Base-by-base conservation (phyloP, 1,140 invertebrate species). In the Metopolophium dirhodum region DNA sequence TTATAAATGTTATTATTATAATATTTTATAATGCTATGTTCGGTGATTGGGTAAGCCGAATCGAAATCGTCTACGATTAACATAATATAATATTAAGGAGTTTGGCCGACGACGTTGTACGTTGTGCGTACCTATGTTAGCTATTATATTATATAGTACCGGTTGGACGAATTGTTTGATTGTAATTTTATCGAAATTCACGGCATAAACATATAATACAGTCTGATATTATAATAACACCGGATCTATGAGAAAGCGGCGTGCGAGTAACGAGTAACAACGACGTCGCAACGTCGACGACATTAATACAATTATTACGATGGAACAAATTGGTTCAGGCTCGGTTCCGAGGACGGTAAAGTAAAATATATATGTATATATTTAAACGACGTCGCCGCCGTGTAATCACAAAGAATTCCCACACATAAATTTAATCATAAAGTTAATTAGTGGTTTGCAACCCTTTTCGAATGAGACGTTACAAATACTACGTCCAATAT, bases 371-470 rank as follows among this genome's bases (percentile, higher is more conserved):
- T 87, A 87, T 87, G 0, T 86, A 30, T 87, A 47, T 49, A 87
- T 47, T 49, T 77, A 47, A 87, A 87, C 86, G 45, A 47, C 45
- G 26, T n/a, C 26, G 30, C 26, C 85, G 45, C 85, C 22, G 30
- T 23, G 18, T 87, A 47, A 87, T 87, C 30, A 49, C 30, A 49
- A 87, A 87, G 47, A 87, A 87, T 93, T 87, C 92, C 83, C 57
- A 88, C 86, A 91, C 89, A 57, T 26, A 82, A 51, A 92, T 92
- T 92, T 47, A 92, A 92, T 92, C 91, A 82, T 54, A 92, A 83
- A 83, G 68, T 49, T 83, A 83, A 92, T 92, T 92, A 92, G 91
- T 49, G 91, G 91, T 92, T 92, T 92, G 91, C 91, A 83, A 92
- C 91, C 91, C 91, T n/a, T 92, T 92, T 92, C 77, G 91, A 92